phyloP scores from a whole-genome alignment of 2,888 invertebrate species.

The Dinocampus coccinellae region DNA sequence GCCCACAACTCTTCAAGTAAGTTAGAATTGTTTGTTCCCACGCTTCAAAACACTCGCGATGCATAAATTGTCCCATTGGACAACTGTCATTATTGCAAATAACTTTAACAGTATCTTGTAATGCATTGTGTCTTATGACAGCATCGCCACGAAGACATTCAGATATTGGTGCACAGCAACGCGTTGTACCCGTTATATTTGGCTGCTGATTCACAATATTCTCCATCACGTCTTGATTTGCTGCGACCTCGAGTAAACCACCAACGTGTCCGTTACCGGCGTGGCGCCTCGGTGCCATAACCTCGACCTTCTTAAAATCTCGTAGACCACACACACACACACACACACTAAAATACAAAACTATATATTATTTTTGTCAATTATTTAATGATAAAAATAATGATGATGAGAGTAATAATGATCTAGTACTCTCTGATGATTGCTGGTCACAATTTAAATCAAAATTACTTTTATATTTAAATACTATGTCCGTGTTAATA shows the following conservation, averaged over 20 bases:
- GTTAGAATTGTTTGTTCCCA: slow-evolving; percentile 93
- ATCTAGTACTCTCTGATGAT: not conserved
- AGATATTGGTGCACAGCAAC: slow-evolving; percentile 86
- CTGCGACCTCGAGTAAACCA: slow-evolving; percentile 54
- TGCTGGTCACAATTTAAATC: not conserved
- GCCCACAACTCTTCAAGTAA: slow-evolving; percentile 90
- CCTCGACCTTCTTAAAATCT: slow-evolving; percentile 9
- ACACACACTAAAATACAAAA: slow-evolving; percentile 12
- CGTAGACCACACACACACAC: slow-evolving; percentile 10
- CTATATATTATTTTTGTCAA: not conserved
- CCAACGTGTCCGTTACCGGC: slow-evolving; percentile 59
- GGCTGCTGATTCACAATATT: slow-evolving; percentile 51
- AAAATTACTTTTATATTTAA: not conserved
- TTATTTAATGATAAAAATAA: not conserved
- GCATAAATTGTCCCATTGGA: slow-evolving; percentile 91
- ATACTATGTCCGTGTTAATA: not conserved
- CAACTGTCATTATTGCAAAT: slow-evolving; percentile 96
- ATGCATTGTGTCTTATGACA: slow-evolving; percentile 76
- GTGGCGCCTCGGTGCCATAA: slow-evolving; percentile 66
- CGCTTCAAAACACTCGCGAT: slow-evolving; percentile 93
- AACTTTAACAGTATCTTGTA: slow-evolving; percentile 87
- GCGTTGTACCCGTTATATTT: slow-evolving; percentile 69
- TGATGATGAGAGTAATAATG: not conserved
- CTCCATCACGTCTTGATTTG: slow-evolving; percentile 55
- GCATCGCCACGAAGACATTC: slow-evolving; percentile 81